Evolutionary conservation across 2,888 invertebrate genomes (phyloP).

Genomic region (Drosophila niveifrons): DNA sequence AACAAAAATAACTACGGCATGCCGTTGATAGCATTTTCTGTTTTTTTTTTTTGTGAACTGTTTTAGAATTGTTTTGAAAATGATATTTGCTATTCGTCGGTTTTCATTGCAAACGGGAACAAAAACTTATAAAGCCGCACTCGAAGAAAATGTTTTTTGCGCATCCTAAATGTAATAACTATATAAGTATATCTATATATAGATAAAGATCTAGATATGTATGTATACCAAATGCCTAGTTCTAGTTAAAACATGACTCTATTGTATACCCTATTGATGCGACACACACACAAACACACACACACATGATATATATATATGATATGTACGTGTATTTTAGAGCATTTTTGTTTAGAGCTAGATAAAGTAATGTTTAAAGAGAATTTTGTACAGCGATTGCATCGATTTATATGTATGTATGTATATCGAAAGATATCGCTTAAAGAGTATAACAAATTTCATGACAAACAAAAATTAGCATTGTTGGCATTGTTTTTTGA

Average conservation of each 20-base stretch:
- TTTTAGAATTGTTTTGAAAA: constrained; percentile 4
- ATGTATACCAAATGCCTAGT: constrained; percentile 36
- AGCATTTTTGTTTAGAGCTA: constrained; percentile 58
- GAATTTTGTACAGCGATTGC: constrained; percentile 56
- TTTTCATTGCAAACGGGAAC: constrained; percentile 73
- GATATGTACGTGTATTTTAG: constrained; percentile 55
- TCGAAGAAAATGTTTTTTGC: constrained; percentile 36
- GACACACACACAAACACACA: constrained; percentile 27
- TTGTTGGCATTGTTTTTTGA: constrained; percentile 44
- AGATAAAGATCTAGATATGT: constrained; percentile 19
- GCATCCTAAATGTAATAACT: constrained; percentile 26
- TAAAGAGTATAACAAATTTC: constrained; percentile 16
- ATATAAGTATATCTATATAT: constrained; percentile 20
- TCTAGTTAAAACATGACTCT: constrained; percentile 50
- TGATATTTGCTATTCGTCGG: constrained; percentile 37
- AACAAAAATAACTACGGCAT: constrained; percentile 2
- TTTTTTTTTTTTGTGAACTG: background rate
- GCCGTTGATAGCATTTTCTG: constrained; percentile 18
- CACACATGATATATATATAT: constrained; percentile 29
- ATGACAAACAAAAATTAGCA: constrained; percentile 26
- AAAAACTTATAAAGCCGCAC: constrained; percentile 56
- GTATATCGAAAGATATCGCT: constrained; percentile 8
- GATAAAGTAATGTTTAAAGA: constrained; percentile 46
- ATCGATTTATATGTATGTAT: constrained; percentile 33
- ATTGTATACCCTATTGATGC: constrained; percentile 53